Conservation (phyloP, 2,888 invertebrate species). For the Thera obeliscata region DNA sequence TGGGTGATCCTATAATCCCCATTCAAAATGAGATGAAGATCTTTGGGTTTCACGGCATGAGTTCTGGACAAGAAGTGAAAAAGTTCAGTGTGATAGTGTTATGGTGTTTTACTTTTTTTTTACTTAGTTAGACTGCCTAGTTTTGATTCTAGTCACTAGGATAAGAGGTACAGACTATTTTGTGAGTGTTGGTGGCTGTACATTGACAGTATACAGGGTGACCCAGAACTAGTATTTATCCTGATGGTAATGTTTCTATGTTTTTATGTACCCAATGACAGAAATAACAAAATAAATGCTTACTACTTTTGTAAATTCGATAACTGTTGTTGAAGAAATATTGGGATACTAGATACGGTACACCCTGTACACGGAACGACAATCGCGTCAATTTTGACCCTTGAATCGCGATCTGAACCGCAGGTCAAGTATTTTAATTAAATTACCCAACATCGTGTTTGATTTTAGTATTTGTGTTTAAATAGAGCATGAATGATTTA, state of each 20-base stretch:
- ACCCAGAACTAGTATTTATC: no score
- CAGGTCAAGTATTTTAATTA: not conserved
- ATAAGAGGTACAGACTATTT: conserved; percentile 69
- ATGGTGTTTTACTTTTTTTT: conserved; percentile 72
- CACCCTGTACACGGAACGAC: no score
- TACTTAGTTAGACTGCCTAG: conserved; percentile 58
- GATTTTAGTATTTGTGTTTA: no score
- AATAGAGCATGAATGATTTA: no score
- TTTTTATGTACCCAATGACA: no score
- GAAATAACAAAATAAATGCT: no score
- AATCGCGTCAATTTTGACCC: not conserved
- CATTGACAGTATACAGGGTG: not conserved
- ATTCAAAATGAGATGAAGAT: conserved; percentile 81
- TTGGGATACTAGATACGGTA: no score
- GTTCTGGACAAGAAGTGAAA: conserved; percentile 50
- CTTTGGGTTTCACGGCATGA: conserved; percentile 71
- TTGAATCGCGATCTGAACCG: not conserved
- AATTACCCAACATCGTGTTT: not conserved
- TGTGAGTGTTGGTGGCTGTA: conserved; percentile 51
- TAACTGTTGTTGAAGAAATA: no score
- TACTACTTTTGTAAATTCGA: no score
- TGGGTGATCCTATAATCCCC: conserved; percentile 74
- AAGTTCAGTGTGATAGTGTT: conserved; percentile 52
- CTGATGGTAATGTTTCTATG: no score
- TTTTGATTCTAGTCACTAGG: conserved; percentile 59